Evolutionary conservation across 2,888 invertebrate genomes (phyloP).

Genomic region (Cryptus armator): DNA sequence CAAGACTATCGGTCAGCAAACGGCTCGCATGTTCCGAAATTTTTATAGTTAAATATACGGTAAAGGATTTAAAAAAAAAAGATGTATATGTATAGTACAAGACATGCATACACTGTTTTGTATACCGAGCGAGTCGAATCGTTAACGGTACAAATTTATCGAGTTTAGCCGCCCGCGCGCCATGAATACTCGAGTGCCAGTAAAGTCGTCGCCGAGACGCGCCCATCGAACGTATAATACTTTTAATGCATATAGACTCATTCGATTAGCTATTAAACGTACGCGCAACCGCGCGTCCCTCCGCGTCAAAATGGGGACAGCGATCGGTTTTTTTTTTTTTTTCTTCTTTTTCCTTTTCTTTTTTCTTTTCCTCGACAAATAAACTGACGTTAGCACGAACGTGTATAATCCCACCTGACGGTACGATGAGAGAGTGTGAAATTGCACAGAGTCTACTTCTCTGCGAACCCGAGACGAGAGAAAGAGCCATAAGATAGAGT

Average conservation of each 20-base stretch:
- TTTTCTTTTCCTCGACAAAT: conserved; percentile 33
- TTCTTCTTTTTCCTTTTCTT: background rate
- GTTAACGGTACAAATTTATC: conserved; percentile 66
- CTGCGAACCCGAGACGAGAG: conserved; percentile 64
- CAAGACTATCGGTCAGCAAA: background rate
- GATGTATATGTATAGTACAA: background rate
- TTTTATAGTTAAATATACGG: background rate
- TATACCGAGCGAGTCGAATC: conserved; percentile 37
- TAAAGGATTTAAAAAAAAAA: background rate
- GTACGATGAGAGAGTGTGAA: conserved; percentile 65
- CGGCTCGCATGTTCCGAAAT: conserved; percentile 7
- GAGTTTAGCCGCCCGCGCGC: conserved; percentile 53
- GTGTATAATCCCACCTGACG: conserved; percentile 2
- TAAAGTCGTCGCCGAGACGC: conserved; percentile 59
- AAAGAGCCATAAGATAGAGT: conserved; percentile 55
- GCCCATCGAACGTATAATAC: conserved; percentile 31
- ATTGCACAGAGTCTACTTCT: conserved; percentile 65
- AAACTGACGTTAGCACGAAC: conserved; percentile 13
- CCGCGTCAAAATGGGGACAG: conserved; percentile 61
- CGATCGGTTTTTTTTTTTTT: conserved; percentile 16
- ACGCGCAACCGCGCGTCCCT: conserved; percentile 47
- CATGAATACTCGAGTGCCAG: conserved; percentile 62
- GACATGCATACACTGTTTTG: background rate
- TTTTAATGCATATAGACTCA: conserved; percentile 15
- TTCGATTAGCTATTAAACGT: conserved; percentile 57